Evolutionary conservation across 2,113 vertebrate genomes (phyloP).

Genomic region (Aramus guarauna): DNA sequence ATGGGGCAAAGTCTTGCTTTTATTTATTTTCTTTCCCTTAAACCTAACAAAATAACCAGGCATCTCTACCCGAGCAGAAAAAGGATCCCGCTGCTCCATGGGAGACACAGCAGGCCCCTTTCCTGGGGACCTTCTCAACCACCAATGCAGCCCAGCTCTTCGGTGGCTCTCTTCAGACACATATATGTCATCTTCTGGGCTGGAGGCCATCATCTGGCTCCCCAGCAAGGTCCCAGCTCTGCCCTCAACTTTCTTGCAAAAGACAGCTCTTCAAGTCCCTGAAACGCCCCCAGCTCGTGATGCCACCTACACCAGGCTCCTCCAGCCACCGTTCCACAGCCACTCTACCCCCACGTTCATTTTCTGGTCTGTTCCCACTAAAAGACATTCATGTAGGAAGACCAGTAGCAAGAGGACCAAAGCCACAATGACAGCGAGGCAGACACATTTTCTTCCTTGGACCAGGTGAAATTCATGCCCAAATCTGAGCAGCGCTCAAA

Average conservation of each 20-base stretch:
- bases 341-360: accelerated
- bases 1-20: neutral
- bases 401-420: neutral
- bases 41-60: neutral
- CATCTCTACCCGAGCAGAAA: neutral
- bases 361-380: neutral
- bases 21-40: neutral
- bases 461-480: neutral
- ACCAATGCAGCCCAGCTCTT: neutral
- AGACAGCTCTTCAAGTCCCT: neutral
- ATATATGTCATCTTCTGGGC: neutral
- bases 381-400: neutral
- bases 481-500: accelerated
- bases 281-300: neutral
- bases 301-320: neutral
- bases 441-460: neutral
- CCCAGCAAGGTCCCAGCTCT: neutral
- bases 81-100: neutral
- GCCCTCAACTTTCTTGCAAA: neutral
- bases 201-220: neutral
- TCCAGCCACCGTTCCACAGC: neutral
- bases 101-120: neutral
- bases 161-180: neutral
- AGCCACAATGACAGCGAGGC: accelerated
- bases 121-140: neutral